A percentile compares a stretch with the other conserved stretches of the same genome.
Evolutionary conservation across 2,113 vertebrate genomes (phyloP).

Genomic region (Eidolon helvum): DNA sequence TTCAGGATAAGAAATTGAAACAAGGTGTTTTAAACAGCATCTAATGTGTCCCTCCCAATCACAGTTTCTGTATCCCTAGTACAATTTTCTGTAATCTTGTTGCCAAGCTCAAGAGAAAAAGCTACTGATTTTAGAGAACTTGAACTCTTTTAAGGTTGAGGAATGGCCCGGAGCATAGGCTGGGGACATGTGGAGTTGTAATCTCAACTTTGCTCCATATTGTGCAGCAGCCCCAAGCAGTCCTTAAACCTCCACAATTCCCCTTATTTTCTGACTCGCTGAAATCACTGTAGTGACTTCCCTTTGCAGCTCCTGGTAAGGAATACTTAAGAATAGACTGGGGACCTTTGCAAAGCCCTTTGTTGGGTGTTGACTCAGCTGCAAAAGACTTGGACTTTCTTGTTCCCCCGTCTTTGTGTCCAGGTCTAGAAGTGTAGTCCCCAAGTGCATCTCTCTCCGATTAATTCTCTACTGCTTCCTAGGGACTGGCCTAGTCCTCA

Average conservation of each 20-base stretch:
- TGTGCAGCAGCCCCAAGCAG: background rate
- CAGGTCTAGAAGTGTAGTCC: accelerated
- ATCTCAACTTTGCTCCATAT: background rate
- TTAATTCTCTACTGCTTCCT: background rate
- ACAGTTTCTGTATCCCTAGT: background rate
- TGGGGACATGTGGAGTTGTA: background rate
- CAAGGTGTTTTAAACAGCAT: background rate
- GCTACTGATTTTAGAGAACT: background rate
- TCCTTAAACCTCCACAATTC: background rate
- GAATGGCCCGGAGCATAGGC: background rate
- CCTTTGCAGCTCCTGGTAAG: background rate
- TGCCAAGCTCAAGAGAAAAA: background rate
- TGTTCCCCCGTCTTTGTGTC: background rate
- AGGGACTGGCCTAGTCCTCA: background rate
- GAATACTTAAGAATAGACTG: background rate
- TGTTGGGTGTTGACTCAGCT: background rate
- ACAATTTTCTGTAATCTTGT: background rate
- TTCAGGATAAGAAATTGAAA: background rate
- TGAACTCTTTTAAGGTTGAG: background rate
- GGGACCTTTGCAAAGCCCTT: background rate
- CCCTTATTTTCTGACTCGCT: background rate
- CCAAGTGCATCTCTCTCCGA: accelerated
- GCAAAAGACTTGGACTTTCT: background rate
- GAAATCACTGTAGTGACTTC: background rate
- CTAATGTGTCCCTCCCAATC: background rate